Base-by-base conservation (phyloP, 2,888 invertebrate genomes). In the Entomobrya multifasciata region DNA sequence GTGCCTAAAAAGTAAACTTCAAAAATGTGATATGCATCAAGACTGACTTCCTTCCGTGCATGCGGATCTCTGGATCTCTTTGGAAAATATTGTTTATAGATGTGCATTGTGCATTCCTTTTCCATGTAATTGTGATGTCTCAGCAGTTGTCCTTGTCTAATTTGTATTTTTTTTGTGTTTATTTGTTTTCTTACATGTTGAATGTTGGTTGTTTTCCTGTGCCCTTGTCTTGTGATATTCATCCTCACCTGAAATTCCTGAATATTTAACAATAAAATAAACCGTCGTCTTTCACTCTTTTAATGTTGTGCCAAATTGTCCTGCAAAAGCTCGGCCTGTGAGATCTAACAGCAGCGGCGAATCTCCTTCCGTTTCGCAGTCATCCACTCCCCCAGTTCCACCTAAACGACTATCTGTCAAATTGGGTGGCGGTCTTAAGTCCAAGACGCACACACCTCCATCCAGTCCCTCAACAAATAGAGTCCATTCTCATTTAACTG, bases 381-480 rank as follows among this genome's bases (percentile, higher is more conserved):
- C 89, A 15, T 89, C 89, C 2, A 88, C 88, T 1, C 90, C 91
- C 10, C 90, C 90, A 25, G 83, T 90, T 41, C 90, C 90, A 30
- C 91, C 91, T 10, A 91, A 91, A 72, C 70, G 90, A 67, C 86
- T 91, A 20, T 88, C 90, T 13, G 81, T 87, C 13, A 90, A 90
- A 65, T 11, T 90, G n/a, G 87, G 88, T 27, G 80, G 86, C 1
- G 86, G 62, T 15, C 57, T 89, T 4, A 91, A 90, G 78, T 87
- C 89, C 13, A 90, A 89, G 77, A 62, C 89, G 6, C 88, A 85
- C 17, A 91, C 91, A 10, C 91, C 91, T 30, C 91, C 91, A 15
- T 79, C 87, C 15, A 90, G 90, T 49, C 90, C 90, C 17, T 77
- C 83, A 27, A 78, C 88, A 47, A 88, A 81, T 83, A 72, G 79